phyloP scores from a whole-genome alignment of 2,797 vertebrate genomes.

The Morelia viridis region DNA sequence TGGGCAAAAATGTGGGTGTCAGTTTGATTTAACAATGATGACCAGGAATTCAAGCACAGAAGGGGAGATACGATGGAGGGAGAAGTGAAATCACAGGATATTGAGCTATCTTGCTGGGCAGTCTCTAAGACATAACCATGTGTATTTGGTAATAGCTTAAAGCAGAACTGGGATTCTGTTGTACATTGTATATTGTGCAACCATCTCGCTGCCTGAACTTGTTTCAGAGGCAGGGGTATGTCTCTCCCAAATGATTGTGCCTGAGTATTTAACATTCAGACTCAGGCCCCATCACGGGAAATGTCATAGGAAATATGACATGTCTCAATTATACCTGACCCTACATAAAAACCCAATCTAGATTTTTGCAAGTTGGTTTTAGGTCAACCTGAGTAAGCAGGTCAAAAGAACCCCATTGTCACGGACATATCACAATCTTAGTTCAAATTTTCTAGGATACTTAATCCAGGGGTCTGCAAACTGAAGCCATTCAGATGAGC shows the following conservation, averaged over 20 bases:
- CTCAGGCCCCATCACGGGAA: background rate
- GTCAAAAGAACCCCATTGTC: no score
- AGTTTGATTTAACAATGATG: background rate
- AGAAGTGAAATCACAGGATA: background rate
- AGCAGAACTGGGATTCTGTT: background rate
- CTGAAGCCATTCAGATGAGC: no score
- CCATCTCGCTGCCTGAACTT: background rate
- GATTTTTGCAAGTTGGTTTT: no score
- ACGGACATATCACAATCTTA: background rate
- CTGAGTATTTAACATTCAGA: background rate
- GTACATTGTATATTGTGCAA: no score
- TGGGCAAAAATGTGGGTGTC: background rate
- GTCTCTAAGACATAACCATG: background rate
- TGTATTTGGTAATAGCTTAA: background rate
- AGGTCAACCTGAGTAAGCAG: no score
- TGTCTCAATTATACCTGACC: no score
- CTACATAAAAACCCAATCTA: no score
- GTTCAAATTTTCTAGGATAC: background rate
- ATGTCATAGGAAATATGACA: no score
- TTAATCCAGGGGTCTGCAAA: background rate
- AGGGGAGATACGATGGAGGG: background rate
- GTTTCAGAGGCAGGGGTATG: background rate
- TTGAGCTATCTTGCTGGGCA: background rate
- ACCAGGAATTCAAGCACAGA: background rate
- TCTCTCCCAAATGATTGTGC: background rate